These are phyloP conservation scores for Tetranychus truncatus DNA, from an alignment of 2,888 invertebrate species.

Conservation along the genomic window DNA sequence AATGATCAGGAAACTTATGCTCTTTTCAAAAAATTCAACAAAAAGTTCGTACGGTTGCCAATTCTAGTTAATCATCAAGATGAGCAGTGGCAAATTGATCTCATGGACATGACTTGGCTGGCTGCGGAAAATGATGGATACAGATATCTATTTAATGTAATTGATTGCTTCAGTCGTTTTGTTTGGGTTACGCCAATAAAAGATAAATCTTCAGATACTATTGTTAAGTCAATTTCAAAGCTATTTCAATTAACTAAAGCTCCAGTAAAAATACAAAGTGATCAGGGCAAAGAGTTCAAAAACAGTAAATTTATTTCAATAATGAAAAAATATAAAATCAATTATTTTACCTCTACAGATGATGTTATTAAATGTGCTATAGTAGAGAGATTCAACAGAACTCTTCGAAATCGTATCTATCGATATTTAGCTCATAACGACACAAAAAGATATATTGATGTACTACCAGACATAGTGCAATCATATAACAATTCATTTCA, in stretches of 20 bases:
- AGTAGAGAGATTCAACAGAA: not conserved
- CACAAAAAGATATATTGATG: constrained; percentile 23
- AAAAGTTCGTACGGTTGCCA: constrained; percentile 18
- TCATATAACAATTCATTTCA: constrained; percentile 14
- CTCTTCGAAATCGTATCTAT: constrained; percentile 28
- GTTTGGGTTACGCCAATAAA: constrained; percentile 27
- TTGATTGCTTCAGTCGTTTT: constrained; percentile 28
- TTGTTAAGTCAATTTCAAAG: no score
- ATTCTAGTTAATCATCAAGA: constrained; percentile 25
- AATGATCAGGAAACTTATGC: constrained; percentile 18
- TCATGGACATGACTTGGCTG: constrained; percentile 23
- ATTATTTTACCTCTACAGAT: constrained; percentile 27
- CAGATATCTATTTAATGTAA: constrained; percentile 26
- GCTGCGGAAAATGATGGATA: constrained; percentile 24
- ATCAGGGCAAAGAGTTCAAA: no score
- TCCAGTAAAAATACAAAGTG: no score
- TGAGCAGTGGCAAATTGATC: constrained; percentile 27
- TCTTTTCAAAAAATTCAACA: constrained; percentile 18
- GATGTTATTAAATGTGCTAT: constrained; percentile 25
- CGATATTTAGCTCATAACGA: constrained; percentile 26
- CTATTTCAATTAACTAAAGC: no score
- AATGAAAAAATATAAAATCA: constrained; percentile 11
- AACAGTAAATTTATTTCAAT: constrained; percentile 16
- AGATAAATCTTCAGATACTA: constrained; percentile 24
- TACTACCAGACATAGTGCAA: constrained; percentile 3